Evolutionary conservation across 1,140 invertebrate genomes (phyloP).

Genomic region (Drosophila orosa): DNA sequence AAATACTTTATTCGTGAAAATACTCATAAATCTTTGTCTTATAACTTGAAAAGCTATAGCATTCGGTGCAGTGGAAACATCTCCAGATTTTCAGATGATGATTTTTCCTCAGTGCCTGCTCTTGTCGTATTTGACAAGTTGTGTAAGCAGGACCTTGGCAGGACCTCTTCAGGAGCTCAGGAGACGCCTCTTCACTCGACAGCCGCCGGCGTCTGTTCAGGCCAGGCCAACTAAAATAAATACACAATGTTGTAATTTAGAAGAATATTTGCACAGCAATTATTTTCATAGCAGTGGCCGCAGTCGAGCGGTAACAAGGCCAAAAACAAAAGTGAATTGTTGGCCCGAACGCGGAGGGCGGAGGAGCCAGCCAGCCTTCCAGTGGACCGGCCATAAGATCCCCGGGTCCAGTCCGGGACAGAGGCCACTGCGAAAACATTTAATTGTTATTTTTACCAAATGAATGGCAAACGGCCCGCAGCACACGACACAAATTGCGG

Average conservation of each 20-base stretch:
- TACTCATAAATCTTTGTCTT: background rate
- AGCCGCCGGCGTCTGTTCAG: slow-evolving; percentile 33
- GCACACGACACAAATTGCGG: slow-evolving; percentile 79
- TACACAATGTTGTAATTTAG: slow-evolving; percentile 75
- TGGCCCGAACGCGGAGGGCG: slow-evolving; percentile 37
- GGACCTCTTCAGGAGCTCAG: slow-evolving; percentile 33
- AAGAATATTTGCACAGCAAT: slow-evolving; percentile 77
- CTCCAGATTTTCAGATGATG: background rate
- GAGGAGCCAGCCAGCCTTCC: background rate
- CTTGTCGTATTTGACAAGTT: slow-evolving; percentile 19
- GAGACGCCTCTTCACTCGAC: slow-evolving; percentile 34
- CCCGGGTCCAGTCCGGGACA: slow-evolving; percentile 37
- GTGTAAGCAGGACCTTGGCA: slow-evolving; percentile 42
- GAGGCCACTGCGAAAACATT: slow-evolving; percentile 80
- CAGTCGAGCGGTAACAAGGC: slow-evolving; percentile 53
- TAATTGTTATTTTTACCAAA: slow-evolving; percentile 83
- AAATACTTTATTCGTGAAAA: background rate
- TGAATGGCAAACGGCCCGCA: slow-evolving; percentile 81
- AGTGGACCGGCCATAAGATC: slow-evolving; percentile 20
- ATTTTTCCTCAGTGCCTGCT: slow-evolving; percentile 20
- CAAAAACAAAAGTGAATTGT: slow-evolving; percentile 78
- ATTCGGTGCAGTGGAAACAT: no score
- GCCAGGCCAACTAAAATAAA: slow-evolving; percentile 73
- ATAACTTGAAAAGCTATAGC: background rate
- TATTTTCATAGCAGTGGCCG: slow-evolving; percentile 67